Conservation (phyloP, 1,140 invertebrate species). For the Trichogramma pretiosum region DNA sequence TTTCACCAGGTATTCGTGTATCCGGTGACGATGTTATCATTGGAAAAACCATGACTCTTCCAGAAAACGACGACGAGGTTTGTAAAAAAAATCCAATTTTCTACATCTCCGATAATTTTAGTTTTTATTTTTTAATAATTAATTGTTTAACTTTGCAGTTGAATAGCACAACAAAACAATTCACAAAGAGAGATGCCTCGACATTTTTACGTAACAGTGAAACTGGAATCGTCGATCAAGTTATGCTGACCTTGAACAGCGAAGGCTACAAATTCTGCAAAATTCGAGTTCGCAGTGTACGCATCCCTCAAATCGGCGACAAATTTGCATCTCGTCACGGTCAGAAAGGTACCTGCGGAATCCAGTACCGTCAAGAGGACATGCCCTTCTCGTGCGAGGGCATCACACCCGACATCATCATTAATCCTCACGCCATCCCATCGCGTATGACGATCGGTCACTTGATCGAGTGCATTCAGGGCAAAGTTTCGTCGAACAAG, state of each 20-base stretch:
- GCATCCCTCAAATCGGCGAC: conserved; percentile 26
- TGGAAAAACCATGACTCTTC: conserved; percentile 69
- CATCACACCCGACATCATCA: conserved; percentile 29
- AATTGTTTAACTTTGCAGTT: too few species aligned
- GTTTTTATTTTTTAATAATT: conserved; percentile 50
- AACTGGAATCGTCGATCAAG: conserved; percentile 26
- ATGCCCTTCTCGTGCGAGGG: conserved; percentile 31
- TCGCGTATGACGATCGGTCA: conserved; percentile 33
- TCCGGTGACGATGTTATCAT: conserved; percentile 98
- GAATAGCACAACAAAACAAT: conserved; percentile 78
- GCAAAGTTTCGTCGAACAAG: conserved; percentile 30
- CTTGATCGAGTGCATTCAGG: conserved; percentile 31
- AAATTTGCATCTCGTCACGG: conserved; percentile 26
- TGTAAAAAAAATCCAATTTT: not conserved
- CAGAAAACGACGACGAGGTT: conserved; percentile 23
- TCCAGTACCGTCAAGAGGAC: conserved; percentile 30
- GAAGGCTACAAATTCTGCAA: conserved; percentile 27
- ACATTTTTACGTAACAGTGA: conserved; percentile 58
- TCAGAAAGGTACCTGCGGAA: conserved; percentile 29
- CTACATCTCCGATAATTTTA: too few species aligned
- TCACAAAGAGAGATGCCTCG: conserved; percentile 87
- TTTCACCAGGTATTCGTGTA: conserved; percentile 91
- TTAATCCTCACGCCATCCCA: conserved; percentile 31
- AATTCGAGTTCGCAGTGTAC: conserved; percentile 23
- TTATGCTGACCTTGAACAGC: conserved; percentile 24